These are phyloP conservation scores for Entomobrya multifasciata DNA, from an alignment of 2,888 invertebrate species.

Conservation along the genomic window DNA sequence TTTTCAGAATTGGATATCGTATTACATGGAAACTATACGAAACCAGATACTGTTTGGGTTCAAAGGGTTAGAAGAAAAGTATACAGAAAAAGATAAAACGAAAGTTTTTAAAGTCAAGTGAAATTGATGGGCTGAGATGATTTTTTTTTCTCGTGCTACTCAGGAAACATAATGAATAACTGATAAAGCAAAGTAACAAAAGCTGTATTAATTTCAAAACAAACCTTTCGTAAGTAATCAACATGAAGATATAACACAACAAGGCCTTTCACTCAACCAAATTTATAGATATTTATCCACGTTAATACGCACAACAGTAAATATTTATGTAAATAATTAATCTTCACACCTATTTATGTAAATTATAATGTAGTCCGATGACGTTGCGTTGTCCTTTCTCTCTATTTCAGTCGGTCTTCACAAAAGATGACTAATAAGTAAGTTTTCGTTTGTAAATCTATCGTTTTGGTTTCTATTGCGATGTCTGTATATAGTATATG, in stretches of 20 bases:
- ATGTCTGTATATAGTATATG: not conserved
- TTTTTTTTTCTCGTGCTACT: too few species aligned
- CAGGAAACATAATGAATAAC: too few species aligned
- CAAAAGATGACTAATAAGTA: too few species aligned
- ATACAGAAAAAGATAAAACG: too few species aligned
- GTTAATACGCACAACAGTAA: too few species aligned
- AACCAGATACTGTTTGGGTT: not conserved
- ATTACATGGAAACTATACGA: not conserved
- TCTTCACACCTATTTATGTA: conserved; percentile 39
- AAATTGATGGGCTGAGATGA: too few species aligned
- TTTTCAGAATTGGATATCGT: too few species aligned
- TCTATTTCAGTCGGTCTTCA: too few species aligned
- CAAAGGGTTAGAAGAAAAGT: not conserved
- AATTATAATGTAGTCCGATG: not conserved
- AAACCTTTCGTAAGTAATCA: conserved; percentile 74
- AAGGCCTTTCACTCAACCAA: conserved; percentile 67
- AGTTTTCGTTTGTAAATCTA: too few species aligned
- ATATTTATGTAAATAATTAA: too few species aligned
- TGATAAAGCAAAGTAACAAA: not conserved
- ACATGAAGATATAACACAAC: conserved; percentile 71
- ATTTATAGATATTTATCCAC: conserved; percentile 6
- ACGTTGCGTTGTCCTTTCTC: too few species aligned
- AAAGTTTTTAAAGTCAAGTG: too few species aligned
- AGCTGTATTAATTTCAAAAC: conserved; percentile 59
- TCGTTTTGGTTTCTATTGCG: not conserved